These are phyloP conservation scores for Struthidea cinerea DNA, from an alignment of 2,113 vertebrate species.

Conservation along the genomic window DNA sequence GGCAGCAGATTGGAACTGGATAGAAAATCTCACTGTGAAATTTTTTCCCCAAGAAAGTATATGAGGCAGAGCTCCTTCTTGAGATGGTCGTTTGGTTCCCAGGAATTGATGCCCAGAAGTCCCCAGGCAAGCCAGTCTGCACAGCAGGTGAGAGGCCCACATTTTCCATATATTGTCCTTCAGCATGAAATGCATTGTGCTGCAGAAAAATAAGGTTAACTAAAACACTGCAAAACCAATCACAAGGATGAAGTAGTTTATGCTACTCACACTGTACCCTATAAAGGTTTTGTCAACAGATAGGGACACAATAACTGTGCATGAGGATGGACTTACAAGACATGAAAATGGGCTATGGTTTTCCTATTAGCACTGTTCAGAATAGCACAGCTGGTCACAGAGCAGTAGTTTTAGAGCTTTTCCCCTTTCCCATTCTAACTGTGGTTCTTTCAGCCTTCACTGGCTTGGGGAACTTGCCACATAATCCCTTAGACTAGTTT, in stretches of 20 bases:
- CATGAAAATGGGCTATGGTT: neutral
- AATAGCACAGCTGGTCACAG: fast-evolving
- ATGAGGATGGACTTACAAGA: neutral
- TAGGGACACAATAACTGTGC: neutral
- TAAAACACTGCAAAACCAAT: neutral
- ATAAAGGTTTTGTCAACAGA: neutral
- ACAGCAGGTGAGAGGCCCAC: neutral
- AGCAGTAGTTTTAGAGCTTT: neutral
- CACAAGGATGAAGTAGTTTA: neutral
- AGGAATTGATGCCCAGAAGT: neutral
- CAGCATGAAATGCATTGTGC: neutral
- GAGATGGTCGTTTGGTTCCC: neutral
- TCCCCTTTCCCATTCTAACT: neutral
- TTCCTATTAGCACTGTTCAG: neutral
- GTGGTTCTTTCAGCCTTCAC: neutral
- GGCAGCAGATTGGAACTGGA: neutral
- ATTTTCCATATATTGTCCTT: neutral
- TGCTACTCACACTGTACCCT: neutral
- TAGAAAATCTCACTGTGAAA: neutral
- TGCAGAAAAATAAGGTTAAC: neutral
- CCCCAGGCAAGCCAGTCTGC: neutral
- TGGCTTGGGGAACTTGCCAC: neutral
- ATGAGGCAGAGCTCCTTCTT: neutral
- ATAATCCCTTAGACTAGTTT: neutral
- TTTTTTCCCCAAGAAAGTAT: neutral